A percentile compares a stretch with the other conserved stretches of the same genome.
Conservation (phyloP, 2,888 invertebrate genomes). For the Lasioglossum malachurum region DNA sequence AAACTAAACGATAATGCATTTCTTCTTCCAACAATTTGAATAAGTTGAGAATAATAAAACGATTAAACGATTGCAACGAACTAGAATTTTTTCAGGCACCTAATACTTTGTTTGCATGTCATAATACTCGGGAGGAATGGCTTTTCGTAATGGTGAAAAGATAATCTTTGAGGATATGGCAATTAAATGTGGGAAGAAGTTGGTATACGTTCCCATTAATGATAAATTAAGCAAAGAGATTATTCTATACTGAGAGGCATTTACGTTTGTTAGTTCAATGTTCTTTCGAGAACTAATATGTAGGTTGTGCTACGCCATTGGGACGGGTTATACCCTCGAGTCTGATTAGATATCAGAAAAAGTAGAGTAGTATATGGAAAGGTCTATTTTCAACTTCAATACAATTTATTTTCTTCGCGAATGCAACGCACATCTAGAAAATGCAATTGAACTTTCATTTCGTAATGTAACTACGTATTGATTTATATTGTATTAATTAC, state of each 20-base stretch:
- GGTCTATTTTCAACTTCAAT: background rate
- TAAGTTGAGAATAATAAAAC: background rate
- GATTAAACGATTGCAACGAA: too few species aligned
- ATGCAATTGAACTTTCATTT: background rate
- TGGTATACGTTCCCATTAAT: background rate
- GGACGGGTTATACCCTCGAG: background rate
- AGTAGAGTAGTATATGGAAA: background rate
- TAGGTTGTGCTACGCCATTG: background rate
- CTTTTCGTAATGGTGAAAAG: background rate
- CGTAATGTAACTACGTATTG: background rate
- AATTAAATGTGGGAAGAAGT: background rate
- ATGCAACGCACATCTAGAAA: background rate
- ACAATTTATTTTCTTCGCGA: background rate
- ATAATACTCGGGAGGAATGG: background rate
- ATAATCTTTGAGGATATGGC: background rate
- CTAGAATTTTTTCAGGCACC: background rate
- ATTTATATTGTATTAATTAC: too few species aligned
- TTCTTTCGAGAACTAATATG: background rate
- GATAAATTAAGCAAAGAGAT: background rate
- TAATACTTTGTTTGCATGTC: background rate
- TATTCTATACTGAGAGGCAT: background rate
- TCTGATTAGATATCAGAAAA: background rate
- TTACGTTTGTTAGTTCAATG: conserved; percentile 1
- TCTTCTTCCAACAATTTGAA: background rate
- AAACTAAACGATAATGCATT: background rate